Percentiles rank a stretch among this genome's conserved stretches.
phyloP scores from a whole-genome alignment of 2,797 vertebrate genomes.

The Pseudochirops corinnae region DNA sequence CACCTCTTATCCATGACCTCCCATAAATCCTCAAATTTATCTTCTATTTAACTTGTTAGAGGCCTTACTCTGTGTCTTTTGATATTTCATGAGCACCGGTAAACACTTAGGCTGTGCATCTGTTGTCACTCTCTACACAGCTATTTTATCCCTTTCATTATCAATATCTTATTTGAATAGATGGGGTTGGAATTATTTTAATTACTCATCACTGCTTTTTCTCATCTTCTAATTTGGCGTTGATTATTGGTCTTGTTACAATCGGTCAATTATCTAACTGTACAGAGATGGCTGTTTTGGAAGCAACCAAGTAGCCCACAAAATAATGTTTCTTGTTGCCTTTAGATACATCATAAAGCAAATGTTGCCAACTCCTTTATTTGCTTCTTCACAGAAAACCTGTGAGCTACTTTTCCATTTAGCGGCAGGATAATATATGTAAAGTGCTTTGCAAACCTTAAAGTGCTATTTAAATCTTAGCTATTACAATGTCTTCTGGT shows the following conservation, averaged over 20 bases:
- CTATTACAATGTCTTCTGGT: neutral
- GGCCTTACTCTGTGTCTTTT: neutral
- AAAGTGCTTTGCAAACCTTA: neutral
- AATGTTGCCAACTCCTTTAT: neutral
- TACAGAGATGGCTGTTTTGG: neutral
- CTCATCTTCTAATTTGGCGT: neutral
- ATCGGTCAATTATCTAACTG: neutral
- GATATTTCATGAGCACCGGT: neutral
- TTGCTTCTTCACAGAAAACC: neutral
- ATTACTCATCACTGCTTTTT: neutral
- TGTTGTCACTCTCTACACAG: neutral
- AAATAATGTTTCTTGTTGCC: neutral
- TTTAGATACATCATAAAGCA: neutral
- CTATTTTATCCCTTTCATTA: neutral
- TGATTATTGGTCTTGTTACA: neutral
- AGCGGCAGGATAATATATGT: neutral
- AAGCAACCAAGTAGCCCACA: neutral
- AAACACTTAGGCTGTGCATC: neutral
- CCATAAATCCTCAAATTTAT: neutral
- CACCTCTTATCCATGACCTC: neutral
- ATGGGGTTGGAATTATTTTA: neutral
- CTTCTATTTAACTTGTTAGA: neutral
- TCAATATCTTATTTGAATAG: neutral
- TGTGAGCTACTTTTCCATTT: neutral
- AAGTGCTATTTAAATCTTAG: neutral